Percentiles rank a stretch among this genome's conserved stretches.
These are phyloP conservation scores for Hypolimnas misippus DNA, from an alignment of 2,888 invertebrate species.

Conservation along the genomic window DNA sequence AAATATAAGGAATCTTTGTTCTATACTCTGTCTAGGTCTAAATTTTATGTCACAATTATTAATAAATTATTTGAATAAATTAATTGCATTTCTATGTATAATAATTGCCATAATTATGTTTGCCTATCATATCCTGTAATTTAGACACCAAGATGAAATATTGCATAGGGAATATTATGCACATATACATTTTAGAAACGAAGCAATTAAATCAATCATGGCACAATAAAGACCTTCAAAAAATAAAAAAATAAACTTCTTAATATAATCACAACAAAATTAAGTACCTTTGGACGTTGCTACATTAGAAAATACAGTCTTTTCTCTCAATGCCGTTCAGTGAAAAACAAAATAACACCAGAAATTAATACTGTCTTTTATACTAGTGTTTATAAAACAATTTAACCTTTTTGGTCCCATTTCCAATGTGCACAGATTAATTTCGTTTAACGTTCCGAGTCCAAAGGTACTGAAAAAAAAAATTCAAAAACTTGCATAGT, in stretches of 20 bases:
- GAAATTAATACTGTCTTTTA: conserved; percentile 39
- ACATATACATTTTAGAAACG: conserved; percentile 20
- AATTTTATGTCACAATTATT: no score
- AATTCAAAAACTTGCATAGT: conserved; percentile 40
- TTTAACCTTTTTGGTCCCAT: conserved; percentile 48
- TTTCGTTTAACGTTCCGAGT: conserved; percentile 28
- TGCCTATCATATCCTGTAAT: conserved; percentile 28
- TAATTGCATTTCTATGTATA: no score
- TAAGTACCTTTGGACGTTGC: conserved; percentile 45
- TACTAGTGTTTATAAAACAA: conserved; percentile 41
- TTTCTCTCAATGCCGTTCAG: conserved; percentile 43
- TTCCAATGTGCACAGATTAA: conserved; percentile 45
- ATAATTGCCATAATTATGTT: no score
- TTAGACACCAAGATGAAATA: conserved; percentile 15
- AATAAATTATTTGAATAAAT: no score
- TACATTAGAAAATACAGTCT: conserved; percentile 45
- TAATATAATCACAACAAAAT: conserved; percentile 37
- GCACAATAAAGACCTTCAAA: conserved; percentile 36
- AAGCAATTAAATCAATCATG: conserved; percentile 35
- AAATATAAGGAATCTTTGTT: no score
- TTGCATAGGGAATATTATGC: conserved; percentile 22
- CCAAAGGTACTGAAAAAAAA: conserved; percentile 46
- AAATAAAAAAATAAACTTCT: conserved; percentile 30
- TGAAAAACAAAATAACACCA: conserved; percentile 34
- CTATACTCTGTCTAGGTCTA: no score